These are phyloP conservation scores for Oikopleura dioica DNA, from an alignment of 23 tunicate species.

Conservation along the genomic window DNA sequence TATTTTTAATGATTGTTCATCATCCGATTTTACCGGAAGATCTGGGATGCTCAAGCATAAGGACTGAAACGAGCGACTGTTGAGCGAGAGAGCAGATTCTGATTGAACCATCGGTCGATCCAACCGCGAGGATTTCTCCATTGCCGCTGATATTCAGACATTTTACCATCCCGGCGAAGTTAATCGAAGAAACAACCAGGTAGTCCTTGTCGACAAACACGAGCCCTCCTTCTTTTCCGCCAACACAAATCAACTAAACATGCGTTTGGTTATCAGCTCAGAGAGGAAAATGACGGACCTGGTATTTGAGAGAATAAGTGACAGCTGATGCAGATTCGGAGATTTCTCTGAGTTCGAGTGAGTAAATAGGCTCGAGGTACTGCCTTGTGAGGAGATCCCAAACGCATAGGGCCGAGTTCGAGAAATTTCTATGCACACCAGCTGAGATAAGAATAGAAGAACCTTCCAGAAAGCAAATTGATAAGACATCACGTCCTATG, in stretches of 20 bases:
- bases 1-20: neutral
- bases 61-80: neutral
- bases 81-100: neutral
- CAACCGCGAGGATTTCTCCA: neutral
- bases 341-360: neutral
- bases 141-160: neutral
- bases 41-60: neutral
- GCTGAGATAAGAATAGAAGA: neutral
- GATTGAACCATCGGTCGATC: conserved; percentile 5
- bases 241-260: neutral
- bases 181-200: neutral
- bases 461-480: neutral
- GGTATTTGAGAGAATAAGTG: neutral
- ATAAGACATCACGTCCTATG: neutral
- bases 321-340: neutral
- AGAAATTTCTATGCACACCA: neutral
- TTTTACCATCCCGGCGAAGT: neutral
- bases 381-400: neutral
- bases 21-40: neutral
- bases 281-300: too few species aligned
- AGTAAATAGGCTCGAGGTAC: neutral
- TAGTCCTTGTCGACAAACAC: neutral
- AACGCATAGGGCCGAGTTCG: neutral
- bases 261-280: too few species aligned
- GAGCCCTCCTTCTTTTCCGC: conserved; percentile 1